A percentile compares a stretch with the other conserved stretches of the same genome.
Conservation (phyloP, 2,888 invertebrate species). For the Seladonia tumulorum region DNA sequence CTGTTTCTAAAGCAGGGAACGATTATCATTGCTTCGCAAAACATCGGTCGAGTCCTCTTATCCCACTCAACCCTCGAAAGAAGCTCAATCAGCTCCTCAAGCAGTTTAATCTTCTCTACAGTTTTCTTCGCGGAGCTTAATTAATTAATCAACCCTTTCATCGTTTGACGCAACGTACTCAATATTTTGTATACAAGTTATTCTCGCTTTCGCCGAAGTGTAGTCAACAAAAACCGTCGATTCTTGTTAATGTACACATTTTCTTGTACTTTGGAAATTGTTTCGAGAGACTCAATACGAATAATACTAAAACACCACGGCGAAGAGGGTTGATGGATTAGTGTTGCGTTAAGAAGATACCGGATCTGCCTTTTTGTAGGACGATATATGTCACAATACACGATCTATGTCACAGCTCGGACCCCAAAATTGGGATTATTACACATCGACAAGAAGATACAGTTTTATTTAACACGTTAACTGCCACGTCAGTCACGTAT, state of each 20-base stretch:
- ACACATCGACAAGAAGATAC: too few relatives aligned
- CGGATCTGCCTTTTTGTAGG: too few relatives aligned
- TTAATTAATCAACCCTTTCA: background rate
- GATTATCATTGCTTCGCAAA: conserved; percentile 16
- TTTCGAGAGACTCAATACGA: too few relatives aligned
- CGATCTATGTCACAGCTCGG: too few relatives aligned
- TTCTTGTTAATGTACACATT: background rate
- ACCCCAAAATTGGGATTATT: too few relatives aligned
- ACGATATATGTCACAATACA: too few relatives aligned
- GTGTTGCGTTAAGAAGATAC: too few relatives aligned
- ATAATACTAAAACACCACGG: too few relatives aligned
- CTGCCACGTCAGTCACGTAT: too few relatives aligned
- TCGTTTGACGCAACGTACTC: background rate
- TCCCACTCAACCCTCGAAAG: conserved; percentile 2
- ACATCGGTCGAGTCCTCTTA: conserved; percentile 2
- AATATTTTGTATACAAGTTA: background rate
- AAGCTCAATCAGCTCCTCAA: conserved; percentile 9
- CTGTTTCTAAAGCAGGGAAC: background rate
- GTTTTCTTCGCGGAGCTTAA: conserved; percentile 3
- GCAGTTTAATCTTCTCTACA: conserved; percentile 11
- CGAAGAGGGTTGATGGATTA: too few relatives aligned
- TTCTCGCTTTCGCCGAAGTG: background rate
- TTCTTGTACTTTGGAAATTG: background rate
- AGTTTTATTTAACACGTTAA: too few relatives aligned
- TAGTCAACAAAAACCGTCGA: background rate